These are phyloP conservation scores for Notarius quadriscutis DNA, from an alignment of 2,113 vertebrate species.

Conservation along the genomic window DNA sequence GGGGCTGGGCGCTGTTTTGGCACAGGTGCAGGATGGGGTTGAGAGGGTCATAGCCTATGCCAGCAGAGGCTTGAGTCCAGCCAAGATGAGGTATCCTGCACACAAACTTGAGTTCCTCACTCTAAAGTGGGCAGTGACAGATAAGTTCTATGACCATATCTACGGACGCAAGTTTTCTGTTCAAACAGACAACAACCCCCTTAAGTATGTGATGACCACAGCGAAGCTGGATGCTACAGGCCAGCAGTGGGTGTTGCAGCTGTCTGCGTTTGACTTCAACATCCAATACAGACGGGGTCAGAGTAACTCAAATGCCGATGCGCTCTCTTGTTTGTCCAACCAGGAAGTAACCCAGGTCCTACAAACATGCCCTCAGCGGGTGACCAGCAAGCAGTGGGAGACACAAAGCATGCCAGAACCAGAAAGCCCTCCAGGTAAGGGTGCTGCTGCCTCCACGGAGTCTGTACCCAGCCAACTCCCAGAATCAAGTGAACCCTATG, in stretches of 20 bases:
- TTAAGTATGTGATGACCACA: slow-evolving; percentile 36
- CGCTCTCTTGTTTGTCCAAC: slow-evolving; percentile 37
- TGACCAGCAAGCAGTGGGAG: not conserved
- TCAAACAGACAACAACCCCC: slow-evolving; percentile 43
- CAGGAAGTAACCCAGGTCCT: slow-evolving; percentile 33
- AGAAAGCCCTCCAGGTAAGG: no score
- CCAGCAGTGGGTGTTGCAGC: slow-evolving; percentile 35
- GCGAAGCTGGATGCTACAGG: not conserved
- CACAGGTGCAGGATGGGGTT: no score
- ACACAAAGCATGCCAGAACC: no score
- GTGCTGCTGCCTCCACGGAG: no score
- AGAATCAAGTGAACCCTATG: not conserved
- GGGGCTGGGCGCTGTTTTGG: no score
- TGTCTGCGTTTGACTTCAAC: slow-evolving; percentile 44
- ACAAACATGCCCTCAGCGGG: slow-evolving; percentile 30
- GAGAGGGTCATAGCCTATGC: not conserved
- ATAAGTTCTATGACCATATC: not conserved
- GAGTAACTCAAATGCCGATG: slow-evolving; percentile 41
- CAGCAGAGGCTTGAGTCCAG: no score
- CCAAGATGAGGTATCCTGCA: no score
- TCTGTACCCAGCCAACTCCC: no score
- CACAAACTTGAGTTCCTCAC: no score
- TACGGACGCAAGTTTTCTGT: slow-evolving; percentile 43
- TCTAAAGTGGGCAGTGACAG: no score
- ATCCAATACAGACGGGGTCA: slow-evolving; percentile 34